A percentile compares a stretch with the other conserved stretches of the same genome.
Evolutionary conservation across 2,113 vertebrate species (phyloP).

Genomic region (Myodes glareolus): DNA sequence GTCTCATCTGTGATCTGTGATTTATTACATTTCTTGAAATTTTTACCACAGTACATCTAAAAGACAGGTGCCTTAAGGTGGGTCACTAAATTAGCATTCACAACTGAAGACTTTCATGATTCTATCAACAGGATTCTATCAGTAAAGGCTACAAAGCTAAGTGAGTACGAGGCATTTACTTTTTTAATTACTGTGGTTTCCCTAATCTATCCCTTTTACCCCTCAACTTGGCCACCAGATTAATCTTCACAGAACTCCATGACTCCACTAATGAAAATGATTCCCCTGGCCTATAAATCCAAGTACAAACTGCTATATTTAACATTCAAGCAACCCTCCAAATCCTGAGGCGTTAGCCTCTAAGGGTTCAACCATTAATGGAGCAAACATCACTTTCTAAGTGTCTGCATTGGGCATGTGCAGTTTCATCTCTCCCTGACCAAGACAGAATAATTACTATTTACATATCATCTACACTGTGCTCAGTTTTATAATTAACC

Average conservation of each 20-base stretch:
- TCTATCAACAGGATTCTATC: not conserved
- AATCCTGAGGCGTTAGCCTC: not conserved
- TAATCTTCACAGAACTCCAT: not conserved
- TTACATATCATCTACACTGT: not conserved
- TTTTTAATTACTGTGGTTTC: not conserved
- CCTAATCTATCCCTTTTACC: not conserved
- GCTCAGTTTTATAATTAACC: not conserved
- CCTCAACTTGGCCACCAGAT: not conserved
- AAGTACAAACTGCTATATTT: not conserved
- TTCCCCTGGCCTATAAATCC: not conserved
- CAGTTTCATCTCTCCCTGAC: not conserved
- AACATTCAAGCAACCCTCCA: not conserved
- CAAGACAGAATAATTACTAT: not conserved
- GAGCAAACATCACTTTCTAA: not conserved
- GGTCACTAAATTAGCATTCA: not conserved
- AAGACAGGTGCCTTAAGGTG: not conserved
- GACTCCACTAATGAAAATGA: not conserved
- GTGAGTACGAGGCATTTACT: not conserved
- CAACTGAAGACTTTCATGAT: not conserved
- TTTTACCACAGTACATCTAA: not conserved
- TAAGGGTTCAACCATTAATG: not conserved
- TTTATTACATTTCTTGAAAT: constrained; percentile 7
- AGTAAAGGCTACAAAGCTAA: not conserved
- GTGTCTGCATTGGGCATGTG: not conserved
- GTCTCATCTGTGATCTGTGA: not conserved